phyloP scores from a whole-genome alignment of 2,888 invertebrate genomes.

The Phragmatobia fuliginosa region DNA sequence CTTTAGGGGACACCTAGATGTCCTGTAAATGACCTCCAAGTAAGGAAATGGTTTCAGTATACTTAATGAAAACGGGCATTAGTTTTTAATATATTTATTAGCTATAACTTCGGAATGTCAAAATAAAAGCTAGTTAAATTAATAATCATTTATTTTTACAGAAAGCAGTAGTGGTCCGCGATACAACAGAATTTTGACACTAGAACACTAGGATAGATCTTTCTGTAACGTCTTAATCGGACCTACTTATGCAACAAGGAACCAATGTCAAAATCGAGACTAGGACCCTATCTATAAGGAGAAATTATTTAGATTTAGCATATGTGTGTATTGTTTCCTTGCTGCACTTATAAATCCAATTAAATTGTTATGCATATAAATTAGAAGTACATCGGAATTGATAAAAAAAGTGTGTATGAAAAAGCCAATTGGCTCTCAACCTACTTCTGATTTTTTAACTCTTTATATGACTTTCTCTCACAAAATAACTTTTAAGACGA shows the following conservation, averaged over 20 bases:
- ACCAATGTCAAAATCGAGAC: no score
- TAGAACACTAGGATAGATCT: slow-evolving; percentile 39
- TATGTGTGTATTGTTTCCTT: no score
- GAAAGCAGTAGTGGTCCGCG: slow-evolving; percentile 77
- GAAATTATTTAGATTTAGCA: no score
- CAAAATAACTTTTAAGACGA: neutral
- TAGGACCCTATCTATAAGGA: no score
- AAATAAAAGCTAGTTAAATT: slow-evolving; percentile 34
- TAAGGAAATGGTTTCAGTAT: no score
- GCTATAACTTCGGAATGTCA: neutral
- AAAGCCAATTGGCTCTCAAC: neutral
- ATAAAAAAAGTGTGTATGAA: neutral
- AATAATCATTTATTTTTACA: slow-evolving; percentile 61
- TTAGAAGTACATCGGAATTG: slow-evolving; percentile 19
- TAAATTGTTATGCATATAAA: slow-evolving; percentile 39
- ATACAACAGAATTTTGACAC: slow-evolving; percentile 53
- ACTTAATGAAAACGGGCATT: no score
- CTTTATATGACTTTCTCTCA: neutral
- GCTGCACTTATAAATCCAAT: no score
- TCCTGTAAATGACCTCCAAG: no score
- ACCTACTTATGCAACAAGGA: no score
- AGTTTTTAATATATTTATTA: no score
- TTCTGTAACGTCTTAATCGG: slow-evolving; percentile 33
- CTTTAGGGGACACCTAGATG: no score
- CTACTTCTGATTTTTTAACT: neutral